These are phyloP conservation scores for Brachionus rotundiformis DNA, from an alignment of 1,140 invertebrate genomes.

Conservation along the genomic window DNA sequence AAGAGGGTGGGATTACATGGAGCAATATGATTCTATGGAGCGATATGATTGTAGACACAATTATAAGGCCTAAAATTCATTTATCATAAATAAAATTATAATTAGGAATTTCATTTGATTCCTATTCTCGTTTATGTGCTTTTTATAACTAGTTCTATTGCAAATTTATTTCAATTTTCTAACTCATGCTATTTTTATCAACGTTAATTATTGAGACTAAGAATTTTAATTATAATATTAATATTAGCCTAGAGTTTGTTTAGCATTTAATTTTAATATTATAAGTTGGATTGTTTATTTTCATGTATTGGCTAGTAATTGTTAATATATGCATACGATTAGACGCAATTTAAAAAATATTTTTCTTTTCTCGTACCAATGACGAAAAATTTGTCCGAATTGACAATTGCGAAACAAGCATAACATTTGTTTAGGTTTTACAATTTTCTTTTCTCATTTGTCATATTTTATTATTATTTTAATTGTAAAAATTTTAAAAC, in stretches of 20 bases:
- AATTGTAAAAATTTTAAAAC: too few relatives aligned
- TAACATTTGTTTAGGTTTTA: too few relatives aligned
- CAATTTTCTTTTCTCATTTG: too few relatives aligned
- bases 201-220: constrained; percentile 9
- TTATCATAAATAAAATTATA: constrained; percentile 23
- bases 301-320: background rate
- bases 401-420: too few relatives aligned
- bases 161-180: constrained; percentile 27
- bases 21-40: background rate
- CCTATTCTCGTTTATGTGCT: background rate
- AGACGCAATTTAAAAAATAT: background rate
- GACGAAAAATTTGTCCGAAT: too few relatives aligned
- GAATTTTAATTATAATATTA: constrained; percentile 34
- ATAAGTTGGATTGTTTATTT: too few relatives aligned
- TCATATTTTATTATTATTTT: too few relatives aligned
- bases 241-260: constrained; percentile 5
- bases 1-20: background rate
- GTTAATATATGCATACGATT: background rate
- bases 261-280: background rate
- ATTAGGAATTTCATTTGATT: background rate
- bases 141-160: background rate
- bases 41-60: background rate
- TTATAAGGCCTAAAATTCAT: background rate
- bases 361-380: too few relatives aligned
- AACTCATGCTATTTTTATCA: constrained; percentile 43